These are phyloP conservation scores for Tanytarsus gracilentus DNA, from an alignment of 2,888 invertebrate genomes.

Conservation along the genomic window DNA sequence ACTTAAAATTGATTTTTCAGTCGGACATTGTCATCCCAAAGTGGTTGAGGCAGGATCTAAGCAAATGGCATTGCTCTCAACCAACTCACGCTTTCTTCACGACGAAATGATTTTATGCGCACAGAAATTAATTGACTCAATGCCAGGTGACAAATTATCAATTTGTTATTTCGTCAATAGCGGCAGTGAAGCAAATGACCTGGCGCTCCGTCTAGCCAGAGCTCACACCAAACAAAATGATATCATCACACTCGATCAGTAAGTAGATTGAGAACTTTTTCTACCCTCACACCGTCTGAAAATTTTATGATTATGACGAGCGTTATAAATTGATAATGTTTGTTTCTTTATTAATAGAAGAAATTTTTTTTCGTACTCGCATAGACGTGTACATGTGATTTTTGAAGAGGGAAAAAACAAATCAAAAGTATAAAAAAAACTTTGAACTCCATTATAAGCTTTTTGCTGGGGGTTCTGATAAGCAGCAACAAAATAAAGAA, in stretches of 20 bases:
- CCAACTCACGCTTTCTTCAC: constrained; percentile 93
- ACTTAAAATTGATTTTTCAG: constrained; percentile 48
- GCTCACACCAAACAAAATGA: constrained; percentile 84
- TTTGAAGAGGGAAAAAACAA: too few relatives aligned
- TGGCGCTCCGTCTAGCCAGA: constrained; percentile 83
- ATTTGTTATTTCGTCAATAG: constrained; percentile 97
- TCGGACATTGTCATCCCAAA: constrained; percentile 94
- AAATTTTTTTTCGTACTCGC: too few relatives aligned
- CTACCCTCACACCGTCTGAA: too few relatives aligned
- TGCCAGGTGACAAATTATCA: constrained; percentile 70
- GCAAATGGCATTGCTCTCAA: constrained; percentile 86
- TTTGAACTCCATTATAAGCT: too few relatives aligned
- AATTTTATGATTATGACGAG: too few relatives aligned
- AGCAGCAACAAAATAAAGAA: too few relatives aligned
- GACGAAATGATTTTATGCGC: constrained; percentile 91
- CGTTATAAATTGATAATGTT: too few relatives aligned
- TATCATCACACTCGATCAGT: constrained; percentile 93
- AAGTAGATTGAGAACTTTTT: too few relatives aligned
- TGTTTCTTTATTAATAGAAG: too few relatives aligned
- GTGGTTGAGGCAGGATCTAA: constrained; percentile 84
- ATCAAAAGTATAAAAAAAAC: too few relatives aligned
- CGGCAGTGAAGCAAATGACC: constrained; percentile 97
- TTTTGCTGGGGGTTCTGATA: too few relatives aligned
- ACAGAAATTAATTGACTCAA: constrained; percentile 65
- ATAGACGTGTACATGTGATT: too few relatives aligned